Base-by-base conservation (phyloP, 2,888 invertebrate species). In the Stenchaetothrips biformis region DNA sequence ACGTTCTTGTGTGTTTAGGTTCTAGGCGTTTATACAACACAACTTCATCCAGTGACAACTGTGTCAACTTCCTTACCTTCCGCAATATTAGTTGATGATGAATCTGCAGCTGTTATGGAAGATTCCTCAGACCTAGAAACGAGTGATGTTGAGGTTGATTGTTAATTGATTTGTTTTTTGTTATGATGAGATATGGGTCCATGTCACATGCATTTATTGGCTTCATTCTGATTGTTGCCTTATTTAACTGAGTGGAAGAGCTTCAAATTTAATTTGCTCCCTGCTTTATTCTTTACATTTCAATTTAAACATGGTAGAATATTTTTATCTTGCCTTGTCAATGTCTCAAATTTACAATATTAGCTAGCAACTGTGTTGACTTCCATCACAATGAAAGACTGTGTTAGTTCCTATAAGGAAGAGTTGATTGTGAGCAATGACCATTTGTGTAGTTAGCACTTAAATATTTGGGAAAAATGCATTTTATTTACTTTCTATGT, bases 21-120 rank as follows among this genome's bases (percentile, higher is more conserved):
- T 47, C 80, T 81, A 18, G 81, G 81, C 1, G 79, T 81, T 48
- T 81, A 80, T 53, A 81, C 81, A 49, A 80, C 81, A 18, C 81
- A 80, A 47, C 78, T 81, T 25, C 81, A 81, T 59, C 67, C 67
- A 21, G 67, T 74, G 25, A 74, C 67, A 21, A 74, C 67, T 74
- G 67, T 74, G 7, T 74, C 67, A 74, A 74, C 67, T 8, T 25
- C 67, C 25, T 74, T 74, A 74, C 67, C 67, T 25, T 21, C 67
- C 0, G 67, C 67, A 74, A 21, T 74, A 25, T 74, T 74, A 74
- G 67, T 74, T 74, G 67, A 21, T 74, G 67, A 74, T 21, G 67
- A 74, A 11, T 74, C 67, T 25, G n/a, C 21, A 74, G 25, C 67
- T 25, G 25, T 74, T 25, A 21, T 74, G 25, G 67, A 74, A 11